These are phyloP conservation scores for Megaceryle torquata DNA, from an alignment of 2,113 vertebrate species.

Conservation along the genomic window DNA sequence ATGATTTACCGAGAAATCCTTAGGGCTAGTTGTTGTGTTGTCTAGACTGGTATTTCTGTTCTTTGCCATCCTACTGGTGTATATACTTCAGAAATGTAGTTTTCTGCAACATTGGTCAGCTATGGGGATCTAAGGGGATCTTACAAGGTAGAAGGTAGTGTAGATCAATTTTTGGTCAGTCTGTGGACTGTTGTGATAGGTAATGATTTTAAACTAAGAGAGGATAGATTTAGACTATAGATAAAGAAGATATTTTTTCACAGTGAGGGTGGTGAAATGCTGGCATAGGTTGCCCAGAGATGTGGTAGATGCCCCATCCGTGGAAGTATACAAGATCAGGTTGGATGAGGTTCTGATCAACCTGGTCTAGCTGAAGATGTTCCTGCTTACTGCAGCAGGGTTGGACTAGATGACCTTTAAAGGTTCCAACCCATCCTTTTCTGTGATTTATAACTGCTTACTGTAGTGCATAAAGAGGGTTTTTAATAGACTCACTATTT, in stretches of 20 bases:
- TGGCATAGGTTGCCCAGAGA: background rate
- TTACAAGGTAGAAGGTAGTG: background rate
- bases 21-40: background rate
- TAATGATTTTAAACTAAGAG: background rate
- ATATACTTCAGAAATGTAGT: background rate
- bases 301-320: background rate
- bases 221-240: too few species aligned
- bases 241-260: background rate
- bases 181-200: fast-evolving
- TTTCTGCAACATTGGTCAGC: background rate
- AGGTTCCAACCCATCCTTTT: background rate
- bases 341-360: background rate
- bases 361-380: background rate
- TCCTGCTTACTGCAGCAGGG: fast-evolving
- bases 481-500: background rate
- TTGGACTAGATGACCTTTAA: background rate
- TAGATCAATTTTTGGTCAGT: background rate
- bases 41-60: background rate
- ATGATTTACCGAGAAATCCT: background rate
- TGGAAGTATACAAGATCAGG: background rate
- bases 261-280: background rate
- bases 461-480: background rate
- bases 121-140: too few species aligned
- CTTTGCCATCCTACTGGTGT: background rate
- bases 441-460: background rate